Conservation (phyloP, 2,888 invertebrate species). For the Stenchaetothrips biformis region DNA sequence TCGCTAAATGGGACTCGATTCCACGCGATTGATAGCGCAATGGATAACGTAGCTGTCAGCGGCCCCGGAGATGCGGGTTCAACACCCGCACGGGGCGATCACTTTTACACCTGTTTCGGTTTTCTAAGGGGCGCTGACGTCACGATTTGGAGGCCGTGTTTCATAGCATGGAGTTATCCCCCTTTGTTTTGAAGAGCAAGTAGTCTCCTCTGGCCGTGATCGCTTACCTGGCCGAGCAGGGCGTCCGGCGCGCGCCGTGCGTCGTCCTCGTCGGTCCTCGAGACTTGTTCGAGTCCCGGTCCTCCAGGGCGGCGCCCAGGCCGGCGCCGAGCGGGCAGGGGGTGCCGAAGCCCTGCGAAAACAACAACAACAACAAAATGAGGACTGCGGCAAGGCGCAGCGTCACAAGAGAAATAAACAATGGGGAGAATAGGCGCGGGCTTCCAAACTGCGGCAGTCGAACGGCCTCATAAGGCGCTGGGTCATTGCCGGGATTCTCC, state of each 20-base stretch:
- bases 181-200: no score
- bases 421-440: background rate
- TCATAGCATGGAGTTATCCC: no score
- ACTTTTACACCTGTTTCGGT: no score
- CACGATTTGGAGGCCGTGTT: no score
- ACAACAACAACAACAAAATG: background rate
- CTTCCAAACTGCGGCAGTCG: background rate
- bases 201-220: background rate
- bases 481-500: background rate
- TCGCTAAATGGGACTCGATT: no score
- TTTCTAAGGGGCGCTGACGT: no score
- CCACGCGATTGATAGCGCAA: no score
- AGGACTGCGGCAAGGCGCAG: background rate
- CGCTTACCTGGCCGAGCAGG: background rate
- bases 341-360: background rate
- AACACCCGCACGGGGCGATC: no score
- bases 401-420: background rate
- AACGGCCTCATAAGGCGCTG: background rate
- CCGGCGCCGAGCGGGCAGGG: background rate
- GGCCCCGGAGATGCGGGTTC: no score
- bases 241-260: background rate
- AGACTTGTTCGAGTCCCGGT: constrained; percentile 17
- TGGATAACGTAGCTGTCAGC: no score
- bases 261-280: background rate
- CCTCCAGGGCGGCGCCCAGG: constrained; percentile 1